Conservation (phyloP, 1,140 invertebrate species). For the Nebria ingens region DNA sequence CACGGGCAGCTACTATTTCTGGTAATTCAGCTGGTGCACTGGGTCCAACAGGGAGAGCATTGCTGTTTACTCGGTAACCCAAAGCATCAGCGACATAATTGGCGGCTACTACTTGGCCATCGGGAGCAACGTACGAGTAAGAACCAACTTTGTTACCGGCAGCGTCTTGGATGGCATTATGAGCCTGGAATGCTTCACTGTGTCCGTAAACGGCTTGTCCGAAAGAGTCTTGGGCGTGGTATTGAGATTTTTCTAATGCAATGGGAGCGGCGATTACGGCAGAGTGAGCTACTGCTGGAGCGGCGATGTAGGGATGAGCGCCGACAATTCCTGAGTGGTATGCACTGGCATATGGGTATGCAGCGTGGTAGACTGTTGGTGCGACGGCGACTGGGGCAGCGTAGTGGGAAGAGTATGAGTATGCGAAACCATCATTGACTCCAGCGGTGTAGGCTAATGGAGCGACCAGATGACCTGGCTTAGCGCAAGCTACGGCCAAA, state of each 20-base stretch:
- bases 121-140: conserved; percentile 44
- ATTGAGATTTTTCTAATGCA: conserved; percentile 38
- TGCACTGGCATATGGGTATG: conserved; percentile 30
- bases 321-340: conserved; percentile 35
- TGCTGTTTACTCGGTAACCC: conserved; percentile 44
- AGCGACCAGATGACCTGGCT: conserved; percentile 15
- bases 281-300: conserved; percentile 31
- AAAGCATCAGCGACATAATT: conserved; percentile 38
- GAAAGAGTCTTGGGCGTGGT: conserved; percentile 45
- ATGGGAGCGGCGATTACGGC: conserved; percentile 35
- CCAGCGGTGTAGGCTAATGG: conserved; percentile 30
- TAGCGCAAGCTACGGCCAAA: conserved; percentile 17
- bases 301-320: conserved; percentile 34
- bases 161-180: conserved; percentile 42
- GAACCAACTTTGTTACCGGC: conserved; percentile 43
- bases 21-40: conserved; percentile 36
- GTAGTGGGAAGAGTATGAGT: conserved; percentile 33
- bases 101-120: conserved; percentile 39
- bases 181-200: conserved; percentile 41
- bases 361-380: conserved; percentile 28
- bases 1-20: conserved; percentile 38
- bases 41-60: conserved; percentile 38
- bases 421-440: conserved; percentile 36
- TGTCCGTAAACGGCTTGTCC: conserved; percentile 45
- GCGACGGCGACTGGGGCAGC: conserved; percentile 27